phyloP scores from a whole-genome alignment of 2,888 invertebrate genomes.

The Lomographa bimaculata region DNA sequence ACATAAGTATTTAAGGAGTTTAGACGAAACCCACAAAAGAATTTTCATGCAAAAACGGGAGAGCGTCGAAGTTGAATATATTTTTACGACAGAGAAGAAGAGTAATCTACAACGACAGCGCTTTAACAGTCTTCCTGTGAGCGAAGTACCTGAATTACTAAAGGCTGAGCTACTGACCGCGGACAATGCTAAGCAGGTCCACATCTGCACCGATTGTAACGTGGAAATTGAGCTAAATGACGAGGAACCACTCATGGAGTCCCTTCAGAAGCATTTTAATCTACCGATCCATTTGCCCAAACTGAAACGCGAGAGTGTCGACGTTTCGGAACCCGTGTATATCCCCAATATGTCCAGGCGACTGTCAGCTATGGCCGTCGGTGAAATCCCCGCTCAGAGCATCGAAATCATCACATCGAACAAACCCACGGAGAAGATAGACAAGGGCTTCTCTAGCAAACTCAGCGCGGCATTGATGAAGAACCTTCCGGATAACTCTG shows the following conservation, averaged over 20 bases:
- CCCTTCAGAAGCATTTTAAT: constrained; percentile 70
- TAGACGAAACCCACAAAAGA: constrained; percentile 61
- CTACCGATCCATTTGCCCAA: constrained; percentile 67
- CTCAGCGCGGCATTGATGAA: constrained; percentile 61
- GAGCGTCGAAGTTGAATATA: constrained; percentile 71
- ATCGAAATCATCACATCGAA: constrained; percentile 55
- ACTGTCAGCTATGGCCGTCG: constrained; percentile 64
- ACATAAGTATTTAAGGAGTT: constrained; percentile 54
- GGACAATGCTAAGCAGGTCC: constrained; percentile 68
- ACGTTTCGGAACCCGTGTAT: constrained; percentile 69
- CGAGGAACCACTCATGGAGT: constrained; percentile 74
- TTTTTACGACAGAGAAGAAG: constrained; percentile 76
- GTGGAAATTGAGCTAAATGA: constrained; percentile 72
- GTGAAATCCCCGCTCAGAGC: constrained; percentile 51
- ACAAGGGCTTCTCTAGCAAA: constrained; percentile 58
- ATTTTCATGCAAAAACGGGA: constrained; percentile 66
- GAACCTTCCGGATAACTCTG: constrained; percentile 70
- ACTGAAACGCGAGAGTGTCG: constrained; percentile 70
- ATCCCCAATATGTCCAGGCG: constrained; percentile 74
- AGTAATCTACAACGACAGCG: constrained; percentile 70
- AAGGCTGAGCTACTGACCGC: constrained; percentile 62
- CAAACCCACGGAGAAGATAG: constrained; percentile 62
- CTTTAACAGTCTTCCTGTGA: constrained; percentile 74
- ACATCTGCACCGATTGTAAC: constrained; percentile 74
- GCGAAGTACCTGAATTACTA: constrained; percentile 71